Conservation (phyloP, 1,140 invertebrate species). For the Aphelenchoides avenae region DNA sequence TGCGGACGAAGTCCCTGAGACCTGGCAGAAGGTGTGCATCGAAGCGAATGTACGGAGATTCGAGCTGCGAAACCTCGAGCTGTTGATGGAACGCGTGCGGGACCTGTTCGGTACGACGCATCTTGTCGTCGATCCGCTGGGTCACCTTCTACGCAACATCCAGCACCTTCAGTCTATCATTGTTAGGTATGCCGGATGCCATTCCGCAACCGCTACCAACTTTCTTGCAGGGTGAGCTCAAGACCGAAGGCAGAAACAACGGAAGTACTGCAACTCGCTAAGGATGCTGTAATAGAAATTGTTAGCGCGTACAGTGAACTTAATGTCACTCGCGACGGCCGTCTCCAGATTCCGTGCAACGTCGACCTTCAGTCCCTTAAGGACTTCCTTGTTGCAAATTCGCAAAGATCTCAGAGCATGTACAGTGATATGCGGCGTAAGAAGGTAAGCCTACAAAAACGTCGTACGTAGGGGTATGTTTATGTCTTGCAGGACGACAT, state of each 20-base stretch:
- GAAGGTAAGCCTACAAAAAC: conserved; percentile 2
- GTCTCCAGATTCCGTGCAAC: conserved; percentile 46
- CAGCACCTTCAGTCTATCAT: conserved; percentile 40
- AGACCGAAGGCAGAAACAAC: conserved; percentile 3
- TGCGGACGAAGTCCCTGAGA: conserved; percentile 43
- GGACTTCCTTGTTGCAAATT: conserved; percentile 27
- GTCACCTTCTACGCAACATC: conserved; percentile 29
- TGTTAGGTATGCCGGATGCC: conserved; percentile 29
- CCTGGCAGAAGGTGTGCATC: conserved; percentile 35
- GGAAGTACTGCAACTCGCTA: conserved; percentile 8
- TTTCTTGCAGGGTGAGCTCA: neutral
- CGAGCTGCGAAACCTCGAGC: conserved; percentile 31
- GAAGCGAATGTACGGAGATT: conserved; percentile 36
- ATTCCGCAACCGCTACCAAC: neutral
- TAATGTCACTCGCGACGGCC: conserved; percentile 26
- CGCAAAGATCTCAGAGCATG: neutral
- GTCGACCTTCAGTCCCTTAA: conserved; percentile 30
- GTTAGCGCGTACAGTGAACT: conserved; percentile 35
- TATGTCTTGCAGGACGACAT: conserved; percentile 1
- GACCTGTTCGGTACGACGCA: conserved; percentile 36
- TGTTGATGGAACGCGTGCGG: conserved; percentile 28
- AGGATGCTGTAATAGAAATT: conserved; percentile 29
- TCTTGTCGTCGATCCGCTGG: conserved; percentile 20
- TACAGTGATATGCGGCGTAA: conserved; percentile 9
- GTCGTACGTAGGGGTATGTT: neutral